Base-by-base conservation (phyloP, 64 coral and sea anemone species). In the Porites australiensis region DNA sequence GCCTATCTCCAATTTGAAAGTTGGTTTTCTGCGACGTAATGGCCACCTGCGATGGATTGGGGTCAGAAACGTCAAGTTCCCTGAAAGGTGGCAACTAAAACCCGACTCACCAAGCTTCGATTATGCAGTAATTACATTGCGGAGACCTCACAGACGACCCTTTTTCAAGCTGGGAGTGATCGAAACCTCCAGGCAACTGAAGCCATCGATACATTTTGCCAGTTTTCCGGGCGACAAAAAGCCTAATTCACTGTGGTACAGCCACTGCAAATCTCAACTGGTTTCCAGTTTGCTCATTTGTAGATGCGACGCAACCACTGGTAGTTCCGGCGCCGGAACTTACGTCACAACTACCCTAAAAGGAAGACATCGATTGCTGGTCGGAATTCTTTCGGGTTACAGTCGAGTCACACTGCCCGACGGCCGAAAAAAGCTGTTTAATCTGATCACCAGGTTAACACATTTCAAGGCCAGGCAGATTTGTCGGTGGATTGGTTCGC, bases 201-300 rank as follows among this genome's bases (percentile, higher is more conserved):
- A 86, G 51, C 45, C 65, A n/a, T 48, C 90, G 22, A 90, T 98
- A 59, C 50, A 98, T 48, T 98, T 98, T 71, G 54, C 92, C 10
- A 90, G 95, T 78, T 98, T 98, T 91, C 95, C 95, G 7, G 92
- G 77, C 6, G 95, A 98, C 52, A 98, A 91, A 77, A 79, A 66
- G 2, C 6, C 61, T 10, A 88, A 84, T 63, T 50, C 70, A 3
- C 51, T 98, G 77, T 98, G 95, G 95, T 91, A 91, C 49, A 79
- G 82, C 1, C 75, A 94, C 16, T 98, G 95, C n/a, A 72, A 55
- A 6, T 89, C 95, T 2, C 72, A 4, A 70, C 77, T 94, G 4
- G 70, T 82, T 8, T 27, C 80, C 21, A 58, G 87, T 58, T 46
- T 88, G 69, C 81, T 72, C 51, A 91, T 98, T 11, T 73, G 81